A percentile compares a stretch with the other conserved stretches of the same genome.
phyloP scores from a whole-genome alignment of 2,888 invertebrate genomes.

The Cecidostiba fungosa region DNA sequence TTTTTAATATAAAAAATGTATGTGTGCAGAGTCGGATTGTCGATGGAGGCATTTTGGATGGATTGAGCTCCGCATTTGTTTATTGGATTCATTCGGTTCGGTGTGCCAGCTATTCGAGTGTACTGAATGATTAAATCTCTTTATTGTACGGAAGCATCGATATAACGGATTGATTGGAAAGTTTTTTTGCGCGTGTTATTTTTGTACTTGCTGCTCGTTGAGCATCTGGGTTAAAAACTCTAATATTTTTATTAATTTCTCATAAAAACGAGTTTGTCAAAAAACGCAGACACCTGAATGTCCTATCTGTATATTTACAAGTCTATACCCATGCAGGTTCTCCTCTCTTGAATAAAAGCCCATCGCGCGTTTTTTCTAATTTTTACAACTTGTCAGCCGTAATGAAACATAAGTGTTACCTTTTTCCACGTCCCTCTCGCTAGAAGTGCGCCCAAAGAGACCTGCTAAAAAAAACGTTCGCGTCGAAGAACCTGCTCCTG shows the following conservation, averaged over 20 bases:
- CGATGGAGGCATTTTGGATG: not conserved
- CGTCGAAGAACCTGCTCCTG: constrained; percentile 43
- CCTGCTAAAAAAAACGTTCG: constrained; percentile 10
- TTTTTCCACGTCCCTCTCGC: not conserved
- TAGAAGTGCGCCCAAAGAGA: not conserved
- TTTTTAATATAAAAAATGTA: constrained; percentile 14
- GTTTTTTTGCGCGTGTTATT: not conserved
- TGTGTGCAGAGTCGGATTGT: not conserved
- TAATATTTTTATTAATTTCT: too few relatives aligned
- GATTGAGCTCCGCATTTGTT: not conserved
- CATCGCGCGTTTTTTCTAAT: constrained; percentile 16
- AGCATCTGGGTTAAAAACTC: too few relatives aligned
- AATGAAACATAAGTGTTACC: constrained; percentile 51
- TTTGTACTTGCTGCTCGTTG: not conserved
- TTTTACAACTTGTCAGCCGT: constrained; percentile 34
- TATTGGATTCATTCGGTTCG: not conserved
- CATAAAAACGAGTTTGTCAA: too few relatives aligned
- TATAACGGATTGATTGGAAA: not conserved
- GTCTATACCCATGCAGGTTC: not conserved
- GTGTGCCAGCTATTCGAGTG: not conserved
- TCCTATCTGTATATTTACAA: too few relatives aligned
- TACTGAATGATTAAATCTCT: not conserved
- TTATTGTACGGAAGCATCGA: not conserved
- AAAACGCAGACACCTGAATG: too few relatives aligned
- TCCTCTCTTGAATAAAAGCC: not conserved